Evolutionary conservation across 2,888 invertebrate genomes (phyloP).

Genomic region (Craniophora ligustri): DNA sequence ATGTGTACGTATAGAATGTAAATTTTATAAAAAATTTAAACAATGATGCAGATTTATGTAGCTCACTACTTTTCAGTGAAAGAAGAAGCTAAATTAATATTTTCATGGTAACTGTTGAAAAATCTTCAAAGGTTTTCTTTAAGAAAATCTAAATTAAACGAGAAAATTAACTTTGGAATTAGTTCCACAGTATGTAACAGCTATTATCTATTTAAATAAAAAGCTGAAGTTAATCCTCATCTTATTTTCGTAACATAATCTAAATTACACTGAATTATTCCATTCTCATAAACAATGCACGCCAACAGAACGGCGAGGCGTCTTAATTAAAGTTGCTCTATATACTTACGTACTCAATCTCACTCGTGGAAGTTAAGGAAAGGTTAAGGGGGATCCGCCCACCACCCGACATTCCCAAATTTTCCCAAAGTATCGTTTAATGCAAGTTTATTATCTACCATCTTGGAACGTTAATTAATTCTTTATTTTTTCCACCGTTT

Average conservation of each 20-base stretch:
- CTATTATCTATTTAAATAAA: constrained; percentile 6
- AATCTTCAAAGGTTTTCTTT: too few relatives aligned
- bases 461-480: constrained; percentile 82
- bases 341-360: constrained; percentile 86
- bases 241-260: constrained; percentile 59
- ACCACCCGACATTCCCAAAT: constrained; percentile 74
- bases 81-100: background rate
- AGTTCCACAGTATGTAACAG: too few relatives aligned
- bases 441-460: constrained; percentile 85
- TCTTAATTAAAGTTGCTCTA: constrained; percentile 86
- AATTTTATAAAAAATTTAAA: too few relatives aligned
- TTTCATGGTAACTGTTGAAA: too few relatives aligned
- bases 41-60: background rate
- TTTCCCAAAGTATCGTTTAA: constrained; percentile 85
- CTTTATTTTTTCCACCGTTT: constrained; percentile 62
- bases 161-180: too few relatives aligned
- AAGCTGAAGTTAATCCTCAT: constrained; percentile 14
- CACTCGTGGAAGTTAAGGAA: constrained; percentile 85
- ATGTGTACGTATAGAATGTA: too few relatives aligned
- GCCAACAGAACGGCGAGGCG: constrained; percentile 76
- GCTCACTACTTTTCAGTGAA: background rate
- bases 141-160: too few relatives aligned
- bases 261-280: constrained; percentile 74
- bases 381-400: constrained; percentile 75
- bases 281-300: constrained; percentile 82